Conservation (phyloP, 2,888 invertebrate species). For the Invenusta paracnida region DNA sequence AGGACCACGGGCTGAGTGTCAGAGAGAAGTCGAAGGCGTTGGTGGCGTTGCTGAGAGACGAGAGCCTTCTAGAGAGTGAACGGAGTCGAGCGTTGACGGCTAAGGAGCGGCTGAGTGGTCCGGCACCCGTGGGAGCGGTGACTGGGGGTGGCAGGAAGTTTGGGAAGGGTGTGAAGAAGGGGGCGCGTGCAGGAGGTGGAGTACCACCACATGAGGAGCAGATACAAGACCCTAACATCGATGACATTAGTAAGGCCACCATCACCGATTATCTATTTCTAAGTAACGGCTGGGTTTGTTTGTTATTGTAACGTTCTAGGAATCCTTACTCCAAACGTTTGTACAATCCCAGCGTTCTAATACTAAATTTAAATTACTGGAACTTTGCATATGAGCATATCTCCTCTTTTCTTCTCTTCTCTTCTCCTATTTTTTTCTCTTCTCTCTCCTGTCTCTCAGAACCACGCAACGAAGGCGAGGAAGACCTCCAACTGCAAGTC, state of each 20-base stretch:
- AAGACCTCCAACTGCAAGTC: conserved; percentile 1
- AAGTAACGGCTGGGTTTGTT: no score
- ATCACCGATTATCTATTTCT: no score
- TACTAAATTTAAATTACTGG: not conserved
- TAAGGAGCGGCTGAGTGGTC: conserved; percentile 19
- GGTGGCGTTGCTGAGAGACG: conserved; percentile 17
- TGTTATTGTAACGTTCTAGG: not conserved
- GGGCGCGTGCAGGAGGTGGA: not conserved
- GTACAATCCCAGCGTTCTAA: no score
- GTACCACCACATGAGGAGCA: not conserved
- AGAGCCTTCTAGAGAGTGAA: not conserved
- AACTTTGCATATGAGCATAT: not conserved
- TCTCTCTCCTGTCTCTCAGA: not conserved
- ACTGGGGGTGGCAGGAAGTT: not conserved
- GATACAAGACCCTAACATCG: not conserved
- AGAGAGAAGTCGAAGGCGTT: conserved; percentile 36
- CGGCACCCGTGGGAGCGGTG: not conserved
- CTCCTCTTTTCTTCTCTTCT: not conserved
- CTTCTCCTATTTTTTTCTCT: not conserved
- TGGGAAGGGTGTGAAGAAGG: not conserved
- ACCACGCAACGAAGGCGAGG: conserved; percentile 10
- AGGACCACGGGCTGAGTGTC: conserved; percentile 34
- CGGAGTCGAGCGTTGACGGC: conserved; percentile 29
- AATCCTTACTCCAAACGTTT: no score
- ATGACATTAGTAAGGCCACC: conserved; percentile 3